Base-by-base conservation (phyloP, 2,888 invertebrate species). In the Digitonthophagus gazella region DNA sequence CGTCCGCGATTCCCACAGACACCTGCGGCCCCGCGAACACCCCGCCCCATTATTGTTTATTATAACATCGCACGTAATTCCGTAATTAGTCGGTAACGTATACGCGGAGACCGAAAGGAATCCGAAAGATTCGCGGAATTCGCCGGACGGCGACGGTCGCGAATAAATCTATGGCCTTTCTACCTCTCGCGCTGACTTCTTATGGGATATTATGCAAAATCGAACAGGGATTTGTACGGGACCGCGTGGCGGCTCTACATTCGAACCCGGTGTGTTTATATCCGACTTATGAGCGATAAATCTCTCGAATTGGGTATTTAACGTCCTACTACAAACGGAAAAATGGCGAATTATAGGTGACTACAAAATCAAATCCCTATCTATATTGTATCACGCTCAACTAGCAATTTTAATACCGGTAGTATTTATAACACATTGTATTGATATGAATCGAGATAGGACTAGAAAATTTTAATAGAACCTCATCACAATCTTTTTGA, bases 1-100 rank as follows among this genome's bases (percentile, higher is more conserved):
- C 61, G 61, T 61, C 20, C 61, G n/a, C n/a, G 61, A 61, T 61
- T 61, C 61, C 61, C 61, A 61, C 61, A 61, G 61, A 61, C 61
- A 61, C 61, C 61, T 61, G 61, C 20, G 18, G 19, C 19, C 15
- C 61, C 20, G 61, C 61, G 11, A 11, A 44, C 28, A 44, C 28
- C 28, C 28, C 28, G 28, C 11, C 28, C n/a, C 28, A 61, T 61
- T 61, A 61, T 61, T 68, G 63, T 67, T 68, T 68, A 70, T 70
- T 68, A 68, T 66, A 68, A 68, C 66, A 70, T 68, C 64, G 63
- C 67, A 67, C 64, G 57, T 67, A 69, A 69, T 69, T 69, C 69
- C 55, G 63, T 67, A 70, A 70, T 70, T 70, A 70, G 63, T 63
- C n/a, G 18, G 20, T 61, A 61, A 61, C 18, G 20, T 19, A 61